phyloP scores from a whole-genome alignment of 2,888 invertebrate species.

The Drosophila sordidula region DNA sequence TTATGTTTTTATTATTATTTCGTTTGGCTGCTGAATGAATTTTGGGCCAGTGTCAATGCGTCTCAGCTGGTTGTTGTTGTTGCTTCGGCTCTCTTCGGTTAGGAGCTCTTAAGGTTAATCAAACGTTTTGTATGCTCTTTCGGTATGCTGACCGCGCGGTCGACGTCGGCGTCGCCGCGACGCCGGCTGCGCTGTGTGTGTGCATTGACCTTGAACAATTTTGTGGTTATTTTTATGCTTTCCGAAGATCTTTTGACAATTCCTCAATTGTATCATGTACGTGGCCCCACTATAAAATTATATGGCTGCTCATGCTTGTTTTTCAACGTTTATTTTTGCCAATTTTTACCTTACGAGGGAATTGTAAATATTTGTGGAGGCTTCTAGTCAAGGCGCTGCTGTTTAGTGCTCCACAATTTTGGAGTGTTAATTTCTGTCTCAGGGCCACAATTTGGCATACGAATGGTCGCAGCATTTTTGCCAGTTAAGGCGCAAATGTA shows the following conservation, averaged over 20 bases:
- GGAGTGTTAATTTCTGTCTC: slow-evolving; percentile 29
- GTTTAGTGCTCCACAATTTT: slow-evolving; percentile 12
- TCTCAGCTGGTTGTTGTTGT: slow-evolving; percentile 21
- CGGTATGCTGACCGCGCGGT: slow-evolving; percentile 18
- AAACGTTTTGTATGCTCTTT: slow-evolving; percentile 73
- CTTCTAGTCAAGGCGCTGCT: slow-evolving; percentile 41
- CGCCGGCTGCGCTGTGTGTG: slow-evolving; percentile 37
- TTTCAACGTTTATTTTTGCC: slow-evolving; percentile 36
- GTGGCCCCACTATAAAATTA: slow-evolving; percentile 44
- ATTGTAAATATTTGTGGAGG: slow-evolving; percentile 25
- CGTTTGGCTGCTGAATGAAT: slow-evolving; percentile 60
- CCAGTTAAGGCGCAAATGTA: neutral
- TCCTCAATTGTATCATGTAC: slow-evolving; percentile 68
- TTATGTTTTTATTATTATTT: slow-evolving; percentile 40
- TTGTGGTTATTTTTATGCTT: slow-evolving; percentile 42
- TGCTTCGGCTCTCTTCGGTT: slow-evolving; percentile 50
- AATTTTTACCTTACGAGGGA: slow-evolving; percentile 40
- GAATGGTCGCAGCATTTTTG: neutral
- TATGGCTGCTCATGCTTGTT: slow-evolving; percentile 65
- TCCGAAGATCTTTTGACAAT: slow-evolving; percentile 66
- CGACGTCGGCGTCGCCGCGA: slow-evolving; percentile 17
- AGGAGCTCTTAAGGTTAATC: slow-evolving; percentile 74
- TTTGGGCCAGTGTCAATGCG: slow-evolving; percentile 76
- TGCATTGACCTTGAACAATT: slow-evolving; percentile 68
- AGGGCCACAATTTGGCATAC: slow-evolving; percentile 31